Base-by-base conservation (phyloP, 2,888 invertebrate genomes). In the Salpingus planirostris region DNA sequence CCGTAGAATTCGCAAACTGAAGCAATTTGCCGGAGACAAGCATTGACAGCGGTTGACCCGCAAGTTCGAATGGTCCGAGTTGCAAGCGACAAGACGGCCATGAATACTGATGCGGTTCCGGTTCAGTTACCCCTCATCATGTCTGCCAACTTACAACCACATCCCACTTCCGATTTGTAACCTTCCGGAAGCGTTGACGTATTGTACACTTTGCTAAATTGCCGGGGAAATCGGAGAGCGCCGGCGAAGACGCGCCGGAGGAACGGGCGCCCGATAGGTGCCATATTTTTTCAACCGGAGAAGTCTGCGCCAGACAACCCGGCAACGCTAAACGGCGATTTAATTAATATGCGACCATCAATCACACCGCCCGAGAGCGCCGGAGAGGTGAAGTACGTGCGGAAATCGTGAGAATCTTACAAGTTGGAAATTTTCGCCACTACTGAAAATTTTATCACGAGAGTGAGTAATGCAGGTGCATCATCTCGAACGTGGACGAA, bases 21-120 rank as follows among this genome's bases (percentile, higher is more conserved):
- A 41, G 54, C 50, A 49, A 52, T 54, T 51, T 46, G 40, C 41
- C 29, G 40, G 38, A 46, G 50, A 48, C 50, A 49, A 41, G 52
- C 54, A 57, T 56, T 54, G 60, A 58, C 57, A 57, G 57, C 59
- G 60, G 57, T 57, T 56, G 56, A 58, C 57, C 57, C 47, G 46
- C 43, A 44, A 50, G 45, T 48, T 50, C 50, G 50, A 47, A 44
- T 50, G 46, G 52, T 42, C 46, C 44, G 32, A 44, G 43, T 46
- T 49, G 43, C 47, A 32, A 43, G 48, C 50, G 55, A 56, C 55
- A 56, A 56, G 52, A 44, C 44, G 44, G 50, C 46, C 54, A 52
- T 57, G 59, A 59, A 58, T 59, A 58, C 59, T 57, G 56, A 59
- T 57, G 57, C 46, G 47, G 51, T 51, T 52, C 46, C 44, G 40